Evolutionary conservation across 2,113 vertebrate genomes (phyloP).

Genomic region (Indicator maculatus): DNA sequence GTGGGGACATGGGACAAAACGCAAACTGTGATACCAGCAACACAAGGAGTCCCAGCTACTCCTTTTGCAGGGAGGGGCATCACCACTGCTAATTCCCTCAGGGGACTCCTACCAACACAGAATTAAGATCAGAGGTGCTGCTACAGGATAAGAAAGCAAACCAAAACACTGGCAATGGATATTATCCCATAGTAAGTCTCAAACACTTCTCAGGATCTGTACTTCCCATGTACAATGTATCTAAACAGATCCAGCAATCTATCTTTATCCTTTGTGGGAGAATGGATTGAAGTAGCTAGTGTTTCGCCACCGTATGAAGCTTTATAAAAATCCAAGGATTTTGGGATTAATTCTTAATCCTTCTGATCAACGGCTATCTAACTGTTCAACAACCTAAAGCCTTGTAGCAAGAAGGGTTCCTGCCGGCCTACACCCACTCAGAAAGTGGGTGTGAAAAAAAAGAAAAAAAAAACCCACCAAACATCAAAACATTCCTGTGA

Average conservation of each 20-base stretch:
- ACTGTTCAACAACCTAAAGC: neutral
- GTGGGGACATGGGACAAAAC: neutral
- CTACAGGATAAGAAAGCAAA: neutral
- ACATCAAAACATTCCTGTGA: neutral
- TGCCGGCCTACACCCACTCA: neutral
- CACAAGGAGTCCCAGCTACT: neutral
- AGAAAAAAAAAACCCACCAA: too few species aligned
- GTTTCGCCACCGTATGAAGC: neutral
- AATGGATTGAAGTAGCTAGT: neutral
- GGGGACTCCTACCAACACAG: neutral
- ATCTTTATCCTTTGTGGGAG: neutral
- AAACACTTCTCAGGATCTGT: neutral
- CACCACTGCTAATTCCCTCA: neutral
- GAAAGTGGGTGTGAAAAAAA: neutral
- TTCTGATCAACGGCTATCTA: neutral
- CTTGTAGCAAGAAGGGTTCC: neutral
- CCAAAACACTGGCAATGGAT: rapidly evolving
- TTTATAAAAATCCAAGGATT: neutral
- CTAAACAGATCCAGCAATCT: neutral
- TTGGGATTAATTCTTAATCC: neutral
- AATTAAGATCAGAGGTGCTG: neutral
- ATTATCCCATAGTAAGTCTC: neutral
- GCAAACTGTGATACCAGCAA: rapidly evolving
- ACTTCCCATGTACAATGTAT: neutral
- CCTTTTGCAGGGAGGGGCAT: neutral